Evolutionary conservation across 2,888 invertebrate species (phyloP).

Genomic region (Eristalis pertinax): DNA sequence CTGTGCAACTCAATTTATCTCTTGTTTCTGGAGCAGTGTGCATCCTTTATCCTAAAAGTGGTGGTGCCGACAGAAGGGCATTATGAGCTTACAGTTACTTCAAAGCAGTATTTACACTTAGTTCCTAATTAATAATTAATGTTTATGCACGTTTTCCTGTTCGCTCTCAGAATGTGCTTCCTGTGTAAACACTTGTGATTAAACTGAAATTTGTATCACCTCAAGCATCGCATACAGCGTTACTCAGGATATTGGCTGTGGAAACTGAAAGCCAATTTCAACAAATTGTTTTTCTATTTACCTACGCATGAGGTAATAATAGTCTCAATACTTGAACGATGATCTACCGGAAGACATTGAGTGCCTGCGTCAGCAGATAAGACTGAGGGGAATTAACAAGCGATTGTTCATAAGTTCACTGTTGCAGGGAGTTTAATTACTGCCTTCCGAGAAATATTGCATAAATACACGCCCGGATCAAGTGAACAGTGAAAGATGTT

Average conservation of each 20-base stretch:
- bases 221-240: neutral
- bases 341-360: no score
- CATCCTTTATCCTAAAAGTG: neutral
- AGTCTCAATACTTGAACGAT: no score
- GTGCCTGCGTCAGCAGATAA: no score
- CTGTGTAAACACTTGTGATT: neutral
- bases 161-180: neutral
- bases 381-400: no score
- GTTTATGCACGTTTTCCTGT: neutral
- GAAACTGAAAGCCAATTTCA: neutral
- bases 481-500: no score
- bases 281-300: neutral
- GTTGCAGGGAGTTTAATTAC: no score
- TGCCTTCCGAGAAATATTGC: no score
- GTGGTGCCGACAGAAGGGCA: neutral
- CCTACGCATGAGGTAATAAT: neutral
- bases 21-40: constrained; percentile 7
- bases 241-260: neutral
- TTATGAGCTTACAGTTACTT: neutral
- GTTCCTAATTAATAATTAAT: constrained; percentile 42
- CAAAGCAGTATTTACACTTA: constrained; percentile 28
- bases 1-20: constrained; percentile 37
- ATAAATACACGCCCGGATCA: no score
- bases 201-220: neutral
- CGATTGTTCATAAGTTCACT: no score